Evolutionary conservation across 2,113 vertebrate genomes (phyloP).

Genomic region (Chionodraco myersi): DNA sequence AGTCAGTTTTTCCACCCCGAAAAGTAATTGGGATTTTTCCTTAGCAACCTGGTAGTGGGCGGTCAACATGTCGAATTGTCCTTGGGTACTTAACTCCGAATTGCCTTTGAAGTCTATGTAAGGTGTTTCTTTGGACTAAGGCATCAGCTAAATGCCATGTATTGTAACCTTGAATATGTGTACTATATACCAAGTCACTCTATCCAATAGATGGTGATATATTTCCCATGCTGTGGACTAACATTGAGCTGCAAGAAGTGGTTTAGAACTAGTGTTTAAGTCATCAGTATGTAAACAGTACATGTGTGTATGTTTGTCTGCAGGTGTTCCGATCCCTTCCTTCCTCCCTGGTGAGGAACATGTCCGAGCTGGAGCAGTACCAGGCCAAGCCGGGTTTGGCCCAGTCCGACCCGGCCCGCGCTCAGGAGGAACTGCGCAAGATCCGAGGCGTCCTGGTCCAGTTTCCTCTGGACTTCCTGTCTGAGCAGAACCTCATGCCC

Average conservation of each 20-base stretch:
- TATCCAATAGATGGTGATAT: background rate
- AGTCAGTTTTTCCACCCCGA: background rate
- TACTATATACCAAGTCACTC: background rate
- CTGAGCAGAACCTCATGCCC: conserved; percentile 94
- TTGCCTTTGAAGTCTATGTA: too few species aligned
- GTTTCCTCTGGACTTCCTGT: conserved; percentile 96
- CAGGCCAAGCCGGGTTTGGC: conserved; percentile 87
- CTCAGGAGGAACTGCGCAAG: conserved; percentile 92
- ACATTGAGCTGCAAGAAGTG: background rate
- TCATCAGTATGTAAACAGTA: background rate
- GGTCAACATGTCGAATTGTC: too few species aligned
- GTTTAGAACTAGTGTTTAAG: background rate
- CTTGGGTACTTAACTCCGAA: too few species aligned
- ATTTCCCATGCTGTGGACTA: background rate
- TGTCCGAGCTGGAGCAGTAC: conserved; percentile 90
- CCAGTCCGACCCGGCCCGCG: conserved; percentile 85
- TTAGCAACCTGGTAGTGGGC: too few species aligned
- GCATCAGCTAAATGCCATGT: too few species aligned
- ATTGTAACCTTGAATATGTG: background rate
- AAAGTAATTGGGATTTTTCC: background rate
- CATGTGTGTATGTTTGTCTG: conserved; percentile 16
- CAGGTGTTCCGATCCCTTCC: conserved; percentile 98
- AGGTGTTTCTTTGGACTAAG: too few species aligned
- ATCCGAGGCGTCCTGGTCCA: conserved; percentile 97
- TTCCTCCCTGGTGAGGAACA: conserved; percentile 91